phyloP scores from a whole-genome alignment of 2,797 vertebrate genomes.

The Muscicapa comitata region DNA sequence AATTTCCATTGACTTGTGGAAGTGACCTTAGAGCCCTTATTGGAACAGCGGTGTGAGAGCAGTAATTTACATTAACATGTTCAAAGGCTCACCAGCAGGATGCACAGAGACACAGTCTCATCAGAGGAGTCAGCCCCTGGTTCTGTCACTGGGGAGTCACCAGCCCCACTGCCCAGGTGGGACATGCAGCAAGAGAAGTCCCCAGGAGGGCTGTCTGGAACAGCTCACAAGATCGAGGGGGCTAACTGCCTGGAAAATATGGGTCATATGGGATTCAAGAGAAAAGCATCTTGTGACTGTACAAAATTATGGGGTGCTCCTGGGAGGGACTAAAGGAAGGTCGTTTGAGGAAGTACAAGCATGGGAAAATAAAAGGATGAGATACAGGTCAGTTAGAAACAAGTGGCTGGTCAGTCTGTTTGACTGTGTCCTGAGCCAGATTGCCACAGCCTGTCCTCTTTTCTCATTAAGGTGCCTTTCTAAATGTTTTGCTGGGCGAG shows the following conservation, averaged over 20 bases:
- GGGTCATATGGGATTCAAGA: not conserved
- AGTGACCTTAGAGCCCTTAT: not conserved
- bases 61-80: not conserved
- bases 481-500: not conserved
- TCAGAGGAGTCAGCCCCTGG: not conserved
- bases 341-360: not conserved
- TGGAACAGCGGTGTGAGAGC: not conserved
- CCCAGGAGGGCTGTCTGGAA: not conserved
- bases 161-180: too few relatives aligned
- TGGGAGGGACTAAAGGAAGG: not conserved
- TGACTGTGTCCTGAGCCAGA: not conserved
- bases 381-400: not conserved
- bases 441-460: not conserved
- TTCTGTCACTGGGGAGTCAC: not conserved
- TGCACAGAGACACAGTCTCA: rapidly evolving
- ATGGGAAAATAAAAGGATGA: not conserved
- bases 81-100: not conserved
- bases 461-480: not conserved
- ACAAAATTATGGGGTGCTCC: not conserved
- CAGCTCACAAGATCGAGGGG: not conserved
- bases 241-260: not conserved
- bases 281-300: not conserved
- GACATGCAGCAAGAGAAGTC: not conserved
- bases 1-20: not conserved
- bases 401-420: not conserved